Base-by-base conservation (phyloP, 2,797 vertebrate species). In the Gymnocypris eckloni region DNA sequence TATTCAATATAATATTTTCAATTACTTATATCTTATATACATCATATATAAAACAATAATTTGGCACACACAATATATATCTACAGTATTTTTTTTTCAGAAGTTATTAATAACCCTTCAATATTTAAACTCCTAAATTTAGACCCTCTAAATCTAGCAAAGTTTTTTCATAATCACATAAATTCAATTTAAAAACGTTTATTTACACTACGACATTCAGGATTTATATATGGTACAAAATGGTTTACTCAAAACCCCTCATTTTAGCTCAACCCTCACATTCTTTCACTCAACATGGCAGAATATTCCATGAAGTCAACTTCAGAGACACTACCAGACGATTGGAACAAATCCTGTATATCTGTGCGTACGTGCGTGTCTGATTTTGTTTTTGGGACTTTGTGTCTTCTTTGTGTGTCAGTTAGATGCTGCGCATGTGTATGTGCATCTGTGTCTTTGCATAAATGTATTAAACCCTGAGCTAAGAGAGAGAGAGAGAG, bases 371-470 rank as follows among this genome's bases (percentile, higher is more conserved):
- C 50, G 33, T 61, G 87, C 79, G 18, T 22, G 78, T 71, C 80
- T 83, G 69, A 61, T 81, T 84, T 75, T 69, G 70, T 85, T 75
- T 48, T 83, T 82, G 43, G 88, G 52, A 86, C 84, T 81, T 28
- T 43, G 73, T 81, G 67, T 54, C 78, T 16, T 69, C 39, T 39
- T 61, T 25, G 39, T 56, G 54, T 81, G 56, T 83, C 61, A 41
- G 70, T 18, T 80, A 88, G 86, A 87, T 86, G 87, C 73, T 43
- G 77, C 54, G 73, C 52, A 45, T 81, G 70, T 88, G n/a, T 79
- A 20, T 81, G 48, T 64, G 77, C 82, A 78, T 87, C 82, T 87
- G 6, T 87, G 41, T 83, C 50, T 76, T 8, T 80, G 72, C 54
- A 72, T 85, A 70, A 85, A 70, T 85, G 82, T 79, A 73, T 88